Base-by-base conservation (phyloP, 2,888 invertebrate genomes). In the Sinhomidia bicolor region DNA sequence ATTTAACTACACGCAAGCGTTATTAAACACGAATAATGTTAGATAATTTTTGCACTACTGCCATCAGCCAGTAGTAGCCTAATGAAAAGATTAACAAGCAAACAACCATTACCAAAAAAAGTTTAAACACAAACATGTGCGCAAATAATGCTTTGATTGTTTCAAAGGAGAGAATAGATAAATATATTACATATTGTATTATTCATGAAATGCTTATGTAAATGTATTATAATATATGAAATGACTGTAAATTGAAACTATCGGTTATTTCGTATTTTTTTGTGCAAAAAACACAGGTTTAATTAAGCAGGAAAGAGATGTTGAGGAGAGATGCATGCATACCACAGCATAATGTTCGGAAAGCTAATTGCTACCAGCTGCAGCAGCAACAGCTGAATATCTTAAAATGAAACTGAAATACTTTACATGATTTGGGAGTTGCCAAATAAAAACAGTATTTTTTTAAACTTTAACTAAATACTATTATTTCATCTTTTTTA, bases 221-320 rank as follows among this genome's bases (percentile, higher is more conserved):
- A n/a, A n/a, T n/a, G n/a, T n/a, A n/a, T n/a, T n/a, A n/a, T n/a
- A n/a, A n/a, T n/a, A n/a, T n/a, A n/a, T n/a, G n/a, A n/a, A n/a
- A n/a, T n/a, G n/a, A n/a, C n/a, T n/a, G n/a, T n/a, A n/a, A n/a
- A 36, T 36, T 36, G 3, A 3, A 36, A 7, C 36, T 29, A 32
- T 65, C 32, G 65, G 32, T 29, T 65, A 32, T 65, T 65, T 23
- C 23, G n/a, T n/a, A 29, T 41, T 41, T 68, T 68, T 1, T 20
- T 60, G 10, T 7, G 2, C 23, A 10, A 60, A 7, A 12, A 7
- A 7, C 4, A 20, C 10, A 17, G 10, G 41, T 68, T 68, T 68
- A 68, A 68, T 68, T 68, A 68, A 68, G 68, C 36, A 17, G 68
- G 36, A 68, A 68, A 68, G 68, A 68, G 32, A 17, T 29, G n/a